phyloP scores from a whole-genome alignment of 2,888 invertebrate species.

The Clanis bilineata region DNA sequence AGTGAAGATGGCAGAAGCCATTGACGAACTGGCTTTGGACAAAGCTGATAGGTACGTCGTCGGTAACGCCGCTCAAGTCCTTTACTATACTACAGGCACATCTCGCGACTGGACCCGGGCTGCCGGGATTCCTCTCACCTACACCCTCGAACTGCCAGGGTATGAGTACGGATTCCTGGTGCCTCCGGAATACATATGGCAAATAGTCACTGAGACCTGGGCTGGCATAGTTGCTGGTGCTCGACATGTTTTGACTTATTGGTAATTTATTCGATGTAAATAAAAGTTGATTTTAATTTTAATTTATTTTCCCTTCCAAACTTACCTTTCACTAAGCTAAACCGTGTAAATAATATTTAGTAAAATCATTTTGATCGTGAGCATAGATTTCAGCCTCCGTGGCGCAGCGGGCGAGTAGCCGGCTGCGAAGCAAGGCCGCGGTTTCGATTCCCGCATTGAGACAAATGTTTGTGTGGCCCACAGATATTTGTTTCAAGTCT shows the following conservation, averaged over 20 bases:
- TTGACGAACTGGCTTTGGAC: constrained; percentile 64
- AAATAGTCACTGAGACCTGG: constrained; percentile 84
- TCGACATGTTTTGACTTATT: constrained; percentile 42
- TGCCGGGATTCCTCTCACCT: constrained; percentile 81
- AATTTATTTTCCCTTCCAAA: background rate
- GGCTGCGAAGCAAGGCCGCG: too few relatives aligned
- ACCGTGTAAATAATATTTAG: too few relatives aligned
- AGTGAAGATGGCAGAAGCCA: constrained; percentile 65
- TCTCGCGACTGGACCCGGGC: constrained; percentile 87
- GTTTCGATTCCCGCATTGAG: too few relatives aligned
- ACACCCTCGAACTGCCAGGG: constrained; percentile 86
- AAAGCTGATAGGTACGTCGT: constrained; percentile 72
- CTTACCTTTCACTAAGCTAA: too few relatives aligned
- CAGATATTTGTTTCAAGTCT: too few relatives aligned
- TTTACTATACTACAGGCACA: constrained; percentile 84
- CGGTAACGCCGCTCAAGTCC: constrained; percentile 80
- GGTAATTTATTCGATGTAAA: constrained; percentile 28
- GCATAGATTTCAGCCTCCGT: too few relatives aligned
- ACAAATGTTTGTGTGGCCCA: too few relatives aligned
- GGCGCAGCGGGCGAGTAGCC: too few relatives aligned
- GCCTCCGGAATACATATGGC: constrained; percentile 75
- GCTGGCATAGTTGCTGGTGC: constrained; percentile 76
- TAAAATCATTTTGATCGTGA: too few relatives aligned
- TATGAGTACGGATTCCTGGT: constrained; percentile 82
- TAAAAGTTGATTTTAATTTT: background rate